Percentiles rank a stretch among this genome's conserved stretches.
phyloP scores from a whole-genome alignment of 2,113 vertebrate genomes.

The Hymenochirus boettgeri region DNA sequence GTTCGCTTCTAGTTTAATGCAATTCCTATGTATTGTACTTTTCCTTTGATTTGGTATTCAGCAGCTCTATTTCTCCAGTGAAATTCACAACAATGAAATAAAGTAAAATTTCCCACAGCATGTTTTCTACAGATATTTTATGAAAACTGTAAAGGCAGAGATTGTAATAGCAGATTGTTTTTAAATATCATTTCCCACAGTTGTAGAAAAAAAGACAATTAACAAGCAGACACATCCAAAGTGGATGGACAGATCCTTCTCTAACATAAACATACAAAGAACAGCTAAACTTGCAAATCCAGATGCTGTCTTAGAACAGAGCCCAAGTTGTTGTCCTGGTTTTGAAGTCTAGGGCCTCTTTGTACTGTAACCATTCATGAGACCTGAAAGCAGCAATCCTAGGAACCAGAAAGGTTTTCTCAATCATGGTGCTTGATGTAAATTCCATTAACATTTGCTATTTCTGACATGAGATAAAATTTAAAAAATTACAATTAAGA shows the following conservation, averaged over 20 bases:
- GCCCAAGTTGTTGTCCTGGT: not conserved
- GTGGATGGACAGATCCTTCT: conserved; percentile 8
- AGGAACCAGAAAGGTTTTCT: not conserved
- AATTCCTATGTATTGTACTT: too few relatives aligned
- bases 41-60: too few relatives aligned
- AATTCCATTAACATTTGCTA: not conserved
- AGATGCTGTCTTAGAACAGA: not conserved
- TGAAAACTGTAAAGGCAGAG: conserved; percentile 39
- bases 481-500: not conserved
- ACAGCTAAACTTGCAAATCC: not conserved
- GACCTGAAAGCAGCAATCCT: conserved; percentile 2
- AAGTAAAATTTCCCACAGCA: not conserved
- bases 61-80: too few relatives aligned
- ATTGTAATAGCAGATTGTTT: conserved; percentile 13
- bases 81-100: not conserved
- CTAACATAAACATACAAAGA: not conserved
- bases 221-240: conserved; percentile 32
- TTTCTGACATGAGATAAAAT: too few relatives aligned
- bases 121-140: conserved; percentile 29
- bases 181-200: conserved; percentile 6
- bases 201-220: conserved; percentile 33
- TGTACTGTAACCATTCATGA: not conserved
- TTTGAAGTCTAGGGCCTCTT: not conserved
- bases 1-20: too few relatives aligned
- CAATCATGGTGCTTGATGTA: not conserved